Percentiles rank a stretch among this genome's conserved stretches.
phyloP scores from a whole-genome alignment of 1,140 invertebrate species.

The Nixonia krombeini region DNA sequence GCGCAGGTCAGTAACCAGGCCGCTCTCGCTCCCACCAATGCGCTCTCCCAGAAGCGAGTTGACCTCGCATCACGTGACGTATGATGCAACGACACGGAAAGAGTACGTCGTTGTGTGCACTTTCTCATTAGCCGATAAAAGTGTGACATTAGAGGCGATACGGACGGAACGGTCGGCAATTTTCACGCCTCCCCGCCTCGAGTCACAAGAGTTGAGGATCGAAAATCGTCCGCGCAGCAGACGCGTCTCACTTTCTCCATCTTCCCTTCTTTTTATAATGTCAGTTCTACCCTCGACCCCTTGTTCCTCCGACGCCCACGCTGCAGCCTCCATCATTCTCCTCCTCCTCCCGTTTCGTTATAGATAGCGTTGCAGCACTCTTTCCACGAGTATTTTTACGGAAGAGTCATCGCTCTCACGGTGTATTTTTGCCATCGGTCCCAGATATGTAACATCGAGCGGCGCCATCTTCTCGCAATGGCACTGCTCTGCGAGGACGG shows the following conservation, averaged over 20 bases:
- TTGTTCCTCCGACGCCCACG: slow-evolving; percentile 45
- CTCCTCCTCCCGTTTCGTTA: too few species aligned
- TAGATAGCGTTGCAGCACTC: slow-evolving; percentile 39
- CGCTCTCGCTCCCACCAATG: slow-evolving; percentile 33
- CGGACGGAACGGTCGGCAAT: too few species aligned
- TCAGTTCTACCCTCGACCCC: slow-evolving; percentile 35
- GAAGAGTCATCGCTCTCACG: slow-evolving; percentile 70
- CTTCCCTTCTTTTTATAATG: slow-evolving; percentile 15
- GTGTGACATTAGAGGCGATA: slow-evolving; percentile 7
- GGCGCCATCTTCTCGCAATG: slow-evolving; percentile 33
- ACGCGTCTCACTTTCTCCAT: slow-evolving; percentile 21
- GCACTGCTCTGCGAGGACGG: slow-evolving; percentile 7
- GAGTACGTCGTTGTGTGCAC: slow-evolving; percentile 44
- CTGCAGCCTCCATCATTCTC: too few species aligned
- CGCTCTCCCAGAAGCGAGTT: slow-evolving; percentile 36
- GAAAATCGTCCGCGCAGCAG: slow-evolving; percentile 39
- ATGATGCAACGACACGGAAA: slow-evolving; percentile 51
- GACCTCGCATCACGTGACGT: slow-evolving; percentile 47
- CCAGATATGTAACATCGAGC: slow-evolving; percentile 65
- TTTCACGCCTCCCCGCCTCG: too few species aligned
- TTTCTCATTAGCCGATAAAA: slow-evolving; percentile 47
- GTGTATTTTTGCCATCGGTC: slow-evolving; percentile 67
- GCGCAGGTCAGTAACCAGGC: slow-evolving; percentile 55
- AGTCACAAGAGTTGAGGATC: too few species aligned
- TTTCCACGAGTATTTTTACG: slow-evolving; percentile 66